These are phyloP conservation scores for Dryobates pubescens DNA, from an alignment of 2,797 vertebrate genomes.

Conservation along the genomic window DNA sequence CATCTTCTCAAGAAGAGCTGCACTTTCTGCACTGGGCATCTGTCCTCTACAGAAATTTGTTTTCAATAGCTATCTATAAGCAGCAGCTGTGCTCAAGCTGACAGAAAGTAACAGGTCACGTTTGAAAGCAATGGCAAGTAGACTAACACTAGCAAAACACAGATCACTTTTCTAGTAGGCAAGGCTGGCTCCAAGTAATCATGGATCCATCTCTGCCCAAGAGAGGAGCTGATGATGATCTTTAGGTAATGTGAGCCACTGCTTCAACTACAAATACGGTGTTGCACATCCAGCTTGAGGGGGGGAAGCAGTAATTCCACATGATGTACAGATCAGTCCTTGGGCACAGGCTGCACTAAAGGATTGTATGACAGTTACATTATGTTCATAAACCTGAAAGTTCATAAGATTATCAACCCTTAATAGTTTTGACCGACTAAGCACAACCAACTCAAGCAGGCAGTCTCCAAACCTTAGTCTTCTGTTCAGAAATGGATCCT, in stretches of 20 bases:
- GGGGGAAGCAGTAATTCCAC: neutral
- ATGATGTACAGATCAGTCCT: neutral
- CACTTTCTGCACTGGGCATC: too few relatives aligned
- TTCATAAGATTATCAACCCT: slow-evolving; percentile 9
- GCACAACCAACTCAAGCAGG: neutral
- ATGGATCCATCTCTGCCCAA: neutral
- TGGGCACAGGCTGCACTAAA: neutral
- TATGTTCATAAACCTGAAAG: neutral
- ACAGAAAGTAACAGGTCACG: neutral
- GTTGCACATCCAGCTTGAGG: neutral
- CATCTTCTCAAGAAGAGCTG: neutral
- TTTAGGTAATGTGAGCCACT: neutral
- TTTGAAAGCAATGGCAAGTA: neutral
- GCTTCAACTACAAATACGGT: neutral
- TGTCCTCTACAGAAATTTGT: neutral
- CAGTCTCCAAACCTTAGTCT: neutral
- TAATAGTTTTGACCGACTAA: slow-evolving; percentile 9
- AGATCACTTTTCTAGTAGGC: neutral
- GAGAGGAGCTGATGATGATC: neutral
- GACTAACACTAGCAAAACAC: neutral
- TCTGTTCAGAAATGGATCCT: neutral
- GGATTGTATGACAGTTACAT: neutral
- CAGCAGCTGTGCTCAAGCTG: neutral
- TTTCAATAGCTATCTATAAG: neutral
- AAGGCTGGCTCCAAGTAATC: neutral